Evolutionary conservation across 2,888 invertebrate species (phyloP), one percentile per base, ranked within the genome.

Genomic region (Chrysopilus asiliformis): DNA sequence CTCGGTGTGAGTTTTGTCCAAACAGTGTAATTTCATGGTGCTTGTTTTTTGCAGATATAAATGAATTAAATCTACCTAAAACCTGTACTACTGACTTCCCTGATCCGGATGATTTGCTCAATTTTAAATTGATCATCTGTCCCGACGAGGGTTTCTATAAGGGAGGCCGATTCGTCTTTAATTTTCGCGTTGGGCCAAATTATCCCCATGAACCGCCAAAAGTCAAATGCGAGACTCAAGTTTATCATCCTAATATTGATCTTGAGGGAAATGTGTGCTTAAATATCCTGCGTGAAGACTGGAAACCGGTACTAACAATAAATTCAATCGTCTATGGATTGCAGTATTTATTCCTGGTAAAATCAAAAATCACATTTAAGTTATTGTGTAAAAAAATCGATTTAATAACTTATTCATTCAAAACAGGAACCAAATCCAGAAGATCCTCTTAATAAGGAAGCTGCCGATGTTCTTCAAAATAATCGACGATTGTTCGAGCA

Each of bases 191-290:
- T 57, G 91, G 93, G 49, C 90, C 90, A 55, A 93, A 87, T 66
- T 97, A 97, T 67, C 95, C 95, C 19, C 95, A 95, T 57, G 94
- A 95, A 64, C 93, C 95, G 29, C 95, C 95, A 14, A 97, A 97
- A 68, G 95, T 97, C 20, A 95, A 95, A 66, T 95, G 95, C 68
- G 91, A 90, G 68, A 94, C 94, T 28, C 83, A 85, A 58, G 91
- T 95, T 33, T 97, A 95, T 64, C 95, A 97, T 67, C 95, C 95
- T 10, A 97, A 97, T 63, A 97, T 97, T 61, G 95, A 97, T 68
- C 70, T 93, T 53, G 93, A 95, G 58, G 95, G 95, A 49, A 95
- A 95, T 66, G 93, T 97, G 18, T 95, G 95, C 60, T 72, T 95
- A 46, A 97, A 97, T 66, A 95, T 97, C 58, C 71, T 95, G 53